A percentile compares a stretch with the other conserved stretches of the same genome.
Conservation (phyloP, 2,888 invertebrate species). For the Caenorhabditis angaria region DNA sequence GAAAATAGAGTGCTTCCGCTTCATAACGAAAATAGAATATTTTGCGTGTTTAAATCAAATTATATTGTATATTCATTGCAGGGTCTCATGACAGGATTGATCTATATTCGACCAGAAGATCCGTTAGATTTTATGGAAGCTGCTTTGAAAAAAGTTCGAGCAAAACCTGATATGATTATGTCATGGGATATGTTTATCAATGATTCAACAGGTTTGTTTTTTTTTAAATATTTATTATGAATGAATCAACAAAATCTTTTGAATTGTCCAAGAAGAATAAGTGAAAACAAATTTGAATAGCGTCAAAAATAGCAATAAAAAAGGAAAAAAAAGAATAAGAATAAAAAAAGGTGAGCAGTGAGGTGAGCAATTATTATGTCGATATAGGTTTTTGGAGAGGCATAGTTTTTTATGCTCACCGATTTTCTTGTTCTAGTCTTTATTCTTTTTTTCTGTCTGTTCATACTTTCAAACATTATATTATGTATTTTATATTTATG, state of each 20-base stretch:
- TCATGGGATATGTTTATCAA: constrained; percentile 59
- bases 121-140: constrained; percentile 71
- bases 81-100: constrained; percentile 76
- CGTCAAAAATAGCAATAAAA: constrained; percentile 1
- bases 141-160: constrained; percentile 44
- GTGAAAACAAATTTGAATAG: background rate
- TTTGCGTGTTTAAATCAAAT: background rate
- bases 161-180: constrained; percentile 34
- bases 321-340: constrained; percentile 8
- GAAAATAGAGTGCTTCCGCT: background rate
- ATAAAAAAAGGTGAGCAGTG: constrained; percentile 11
- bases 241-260: constrained; percentile 9
- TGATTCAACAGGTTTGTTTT: constrained; percentile 25
- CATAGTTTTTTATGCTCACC: constrained; percentile 26
- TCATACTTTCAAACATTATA: constrained; percentile 7
- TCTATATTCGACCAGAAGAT: constrained; percentile 75
- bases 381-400: constrained; percentile 17
- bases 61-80: no score
- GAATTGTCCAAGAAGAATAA: constrained; percentile 7
- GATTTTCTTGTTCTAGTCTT: constrained; percentile 18
- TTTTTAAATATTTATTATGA: background rate
- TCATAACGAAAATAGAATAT: background rate
- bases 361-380: background rate
- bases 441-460: background rate
- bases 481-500: no score